Conservation (phyloP, 2,113 vertebrate species). For the Microtus ochrogaster region DNA sequence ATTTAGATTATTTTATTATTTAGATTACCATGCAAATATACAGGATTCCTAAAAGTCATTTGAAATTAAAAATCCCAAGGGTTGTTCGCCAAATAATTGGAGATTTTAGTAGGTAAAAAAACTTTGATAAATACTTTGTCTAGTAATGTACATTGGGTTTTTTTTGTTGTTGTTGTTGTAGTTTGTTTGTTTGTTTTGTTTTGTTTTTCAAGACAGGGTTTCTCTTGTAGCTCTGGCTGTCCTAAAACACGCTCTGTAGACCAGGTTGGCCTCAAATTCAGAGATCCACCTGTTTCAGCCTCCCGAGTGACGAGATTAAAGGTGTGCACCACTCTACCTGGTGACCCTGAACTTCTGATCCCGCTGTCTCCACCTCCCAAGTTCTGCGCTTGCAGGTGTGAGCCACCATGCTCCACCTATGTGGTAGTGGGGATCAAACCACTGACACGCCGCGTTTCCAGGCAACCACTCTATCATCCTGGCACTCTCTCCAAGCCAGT, state of each 20-base stretch:
- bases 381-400: too few relatives aligned
- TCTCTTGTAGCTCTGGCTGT: neutral
- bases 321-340: neutral
- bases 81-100: constrained; percentile 42
- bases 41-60: constrained; percentile 45
- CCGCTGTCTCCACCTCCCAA: neutral
- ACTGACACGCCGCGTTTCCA: too few relatives aligned
- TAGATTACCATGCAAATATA: constrained; percentile 54
- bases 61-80: constrained; percentile 61
- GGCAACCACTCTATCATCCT: too few relatives aligned
- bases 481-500: neutral
- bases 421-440: neutral
- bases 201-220: neutral
- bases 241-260: neutral
- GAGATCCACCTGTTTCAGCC: neutral
- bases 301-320: neutral
- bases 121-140: neutral
- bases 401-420: too few relatives aligned
- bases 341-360: neutral
- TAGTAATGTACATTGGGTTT: neutral
- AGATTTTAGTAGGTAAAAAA: constrained; percentile 52
- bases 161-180: neutral
- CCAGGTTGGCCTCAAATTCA: neutral
- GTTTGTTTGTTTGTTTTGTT: too few relatives aligned
- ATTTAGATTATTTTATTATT: neutral